Conservation (phyloP, 2,113 vertebrate genomes). For the Brachypodius melanocephalos region DNA sequence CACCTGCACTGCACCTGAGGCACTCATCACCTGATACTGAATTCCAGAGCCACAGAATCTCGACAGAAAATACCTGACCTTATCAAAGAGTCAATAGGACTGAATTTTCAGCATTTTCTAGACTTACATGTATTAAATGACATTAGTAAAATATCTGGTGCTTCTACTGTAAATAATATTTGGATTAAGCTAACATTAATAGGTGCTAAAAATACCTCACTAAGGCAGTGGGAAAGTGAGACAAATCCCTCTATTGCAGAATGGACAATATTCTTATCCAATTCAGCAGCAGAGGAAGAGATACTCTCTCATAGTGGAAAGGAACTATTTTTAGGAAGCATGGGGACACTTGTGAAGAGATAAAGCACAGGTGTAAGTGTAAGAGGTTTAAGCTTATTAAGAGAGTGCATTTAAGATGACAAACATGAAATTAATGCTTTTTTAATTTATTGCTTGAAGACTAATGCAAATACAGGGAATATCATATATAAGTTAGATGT, state of each 20-base stretch:
- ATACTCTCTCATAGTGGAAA: neutral
- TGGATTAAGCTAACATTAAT: slow-evolving; percentile 63
- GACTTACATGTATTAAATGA: slow-evolving; percentile 31
- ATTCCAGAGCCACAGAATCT: neutral
- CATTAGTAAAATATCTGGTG: slow-evolving; percentile 32
- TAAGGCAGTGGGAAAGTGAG: slow-evolving; percentile 32
- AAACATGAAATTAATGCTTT: slow-evolving; percentile 46
- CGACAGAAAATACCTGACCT: neutral
- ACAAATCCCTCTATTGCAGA: slow-evolving; percentile 61
- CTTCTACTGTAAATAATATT: slow-evolving; percentile 62
- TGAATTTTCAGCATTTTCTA: slow-evolving; percentile 55
- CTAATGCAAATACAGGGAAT: neutral
- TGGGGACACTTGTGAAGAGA: neutral
- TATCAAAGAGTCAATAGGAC: slow-evolving; percentile 22
- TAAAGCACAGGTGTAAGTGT: slow-evolving; percentile 38
- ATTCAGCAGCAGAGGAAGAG: slow-evolving; percentile 28
- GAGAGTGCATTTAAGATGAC: slow-evolving; percentile 45
- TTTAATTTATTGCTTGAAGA: slow-evolving; percentile 28
- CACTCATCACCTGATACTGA: neutral
- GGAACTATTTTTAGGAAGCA: slow-evolving; percentile 54
- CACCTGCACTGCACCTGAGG: neutral
- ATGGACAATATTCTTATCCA: slow-evolving; percentile 67
- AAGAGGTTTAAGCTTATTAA: slow-evolving; percentile 58
- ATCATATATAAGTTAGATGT: neutral
- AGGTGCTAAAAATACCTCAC: slow-evolving; percentile 57